Percentiles rank a stretch among this genome's conserved stretches.
Evolutionary conservation across 2,888 invertebrate genomes (phyloP).

Genomic region (Lydus trimaculatus): DNA sequence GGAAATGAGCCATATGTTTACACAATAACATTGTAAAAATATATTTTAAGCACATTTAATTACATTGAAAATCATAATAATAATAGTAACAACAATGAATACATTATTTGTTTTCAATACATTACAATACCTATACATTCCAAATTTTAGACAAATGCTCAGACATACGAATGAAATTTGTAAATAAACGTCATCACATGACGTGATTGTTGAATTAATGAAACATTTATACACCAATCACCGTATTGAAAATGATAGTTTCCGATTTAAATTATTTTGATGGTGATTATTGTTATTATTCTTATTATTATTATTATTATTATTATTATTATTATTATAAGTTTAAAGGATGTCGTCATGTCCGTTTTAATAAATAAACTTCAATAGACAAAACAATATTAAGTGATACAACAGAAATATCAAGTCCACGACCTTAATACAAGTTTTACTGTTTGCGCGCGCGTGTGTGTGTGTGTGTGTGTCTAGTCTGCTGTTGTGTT

Average conservation of each 20-base stretch:
- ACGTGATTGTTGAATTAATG: neutral
- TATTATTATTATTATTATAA: neutral
- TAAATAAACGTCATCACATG: neutral
- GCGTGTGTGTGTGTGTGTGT: too few relatives aligned
- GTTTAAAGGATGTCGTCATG: slow-evolving; percentile 11
- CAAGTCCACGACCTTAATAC: slow-evolving; percentile 44
- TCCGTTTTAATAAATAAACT: slow-evolving; percentile 19
- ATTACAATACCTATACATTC: neutral
- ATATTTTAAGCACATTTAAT: slow-evolving; percentile 17
- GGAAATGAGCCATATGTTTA: slow-evolving; percentile 22
- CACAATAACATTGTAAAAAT: slow-evolving; percentile 22
- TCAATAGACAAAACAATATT: slow-evolving; percentile 24
- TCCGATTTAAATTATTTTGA: neutral
- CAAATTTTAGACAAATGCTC: neutral
- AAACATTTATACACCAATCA: neutral
- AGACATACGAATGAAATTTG: neutral
- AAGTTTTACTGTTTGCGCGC: slow-evolving; percentile 48
- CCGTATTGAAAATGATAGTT: neutral
- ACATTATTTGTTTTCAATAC: neutral
- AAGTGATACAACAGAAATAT: slow-evolving; percentile 20
- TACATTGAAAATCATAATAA: neutral
- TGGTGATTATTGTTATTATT: neutral
- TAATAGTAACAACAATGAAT: neutral
- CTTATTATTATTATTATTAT: neutral
- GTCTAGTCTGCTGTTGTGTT: neutral